Conservation (phyloP, 2,797 vertebrate genomes). For the Gallinago stenura region DNA sequence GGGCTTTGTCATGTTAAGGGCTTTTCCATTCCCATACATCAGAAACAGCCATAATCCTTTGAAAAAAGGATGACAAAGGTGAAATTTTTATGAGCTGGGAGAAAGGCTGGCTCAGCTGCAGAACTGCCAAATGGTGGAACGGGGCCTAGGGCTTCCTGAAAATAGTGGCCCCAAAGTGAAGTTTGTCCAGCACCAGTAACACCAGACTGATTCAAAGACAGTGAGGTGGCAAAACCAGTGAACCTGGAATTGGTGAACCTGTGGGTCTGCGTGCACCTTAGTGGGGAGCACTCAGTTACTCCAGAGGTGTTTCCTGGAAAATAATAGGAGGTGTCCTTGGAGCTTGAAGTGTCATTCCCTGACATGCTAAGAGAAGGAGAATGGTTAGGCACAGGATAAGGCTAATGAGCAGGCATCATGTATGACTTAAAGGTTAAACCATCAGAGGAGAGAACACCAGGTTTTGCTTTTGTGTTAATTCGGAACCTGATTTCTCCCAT, state of each 20-base stretch:
- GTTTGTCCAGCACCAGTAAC: background rate
- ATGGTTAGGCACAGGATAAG: too few relatives aligned
- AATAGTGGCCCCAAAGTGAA: background rate
- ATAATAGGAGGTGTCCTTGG: background rate
- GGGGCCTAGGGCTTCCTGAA: background rate
- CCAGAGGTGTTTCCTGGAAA: background rate
- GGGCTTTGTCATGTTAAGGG: background rate
- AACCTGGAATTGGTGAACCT: background rate
- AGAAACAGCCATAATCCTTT: background rate
- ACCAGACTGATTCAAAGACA: background rate
- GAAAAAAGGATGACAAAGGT: background rate
- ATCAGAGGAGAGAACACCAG: background rate
- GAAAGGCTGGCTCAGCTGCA: background rate
- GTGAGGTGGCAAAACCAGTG: background rate
- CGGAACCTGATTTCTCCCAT: background rate
- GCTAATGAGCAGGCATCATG: background rate
- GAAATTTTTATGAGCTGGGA: background rate
- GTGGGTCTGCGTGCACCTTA: accelerated
- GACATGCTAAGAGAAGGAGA: background rate
- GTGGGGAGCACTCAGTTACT: background rate
- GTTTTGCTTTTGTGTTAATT: background rate
- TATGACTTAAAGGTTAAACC: background rate
- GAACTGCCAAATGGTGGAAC: background rate
- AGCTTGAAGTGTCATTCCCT: background rate
- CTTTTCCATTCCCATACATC: background rate